phyloP scores from a whole-genome alignment of 2,888 invertebrate genomes.

The Pasiphila rectangulata region DNA sequence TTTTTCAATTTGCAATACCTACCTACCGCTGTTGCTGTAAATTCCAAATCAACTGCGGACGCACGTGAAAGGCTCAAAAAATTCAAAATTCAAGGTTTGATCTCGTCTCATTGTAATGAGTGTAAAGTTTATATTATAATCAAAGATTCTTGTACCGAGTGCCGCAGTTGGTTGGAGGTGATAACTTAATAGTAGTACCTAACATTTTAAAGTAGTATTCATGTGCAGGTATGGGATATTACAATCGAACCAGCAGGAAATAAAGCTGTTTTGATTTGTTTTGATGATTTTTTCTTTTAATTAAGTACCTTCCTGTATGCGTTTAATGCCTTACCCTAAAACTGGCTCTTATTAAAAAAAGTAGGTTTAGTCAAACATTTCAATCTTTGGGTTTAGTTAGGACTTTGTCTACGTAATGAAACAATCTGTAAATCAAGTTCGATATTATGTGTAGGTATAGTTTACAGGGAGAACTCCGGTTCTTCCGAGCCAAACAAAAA shows the following conservation, averaged over 20 bases:
- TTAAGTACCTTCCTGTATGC: too few relatives aligned
- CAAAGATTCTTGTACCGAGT: background rate
- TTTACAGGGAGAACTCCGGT: too few relatives aligned
- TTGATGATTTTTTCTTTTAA: slow-evolving; percentile 53
- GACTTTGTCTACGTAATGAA: too few relatives aligned
- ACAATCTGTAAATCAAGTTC: too few relatives aligned
- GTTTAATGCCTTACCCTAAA: too few relatives aligned
- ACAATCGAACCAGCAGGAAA: slow-evolving; percentile 71
- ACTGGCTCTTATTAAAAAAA: too few relatives aligned
- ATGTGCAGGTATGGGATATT: slow-evolving; percentile 65
- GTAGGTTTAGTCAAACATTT: too few relatives aligned
- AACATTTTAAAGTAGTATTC: slow-evolving; percentile 50
- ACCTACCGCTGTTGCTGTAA: slow-evolving; percentile 15
- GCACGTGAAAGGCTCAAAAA: too few relatives aligned
- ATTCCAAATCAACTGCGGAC: slow-evolving; percentile 33
- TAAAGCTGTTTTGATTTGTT: slow-evolving; percentile 79
- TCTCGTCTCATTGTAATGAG: background rate
- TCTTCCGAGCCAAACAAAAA: too few relatives aligned
- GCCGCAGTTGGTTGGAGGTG: slow-evolving; percentile 17
- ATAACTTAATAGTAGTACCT: slow-evolving; percentile 26
- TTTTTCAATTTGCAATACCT: slow-evolving; percentile 25
- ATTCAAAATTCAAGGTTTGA: background rate
- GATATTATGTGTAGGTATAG: too few relatives aligned
- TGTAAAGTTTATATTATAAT: too few relatives aligned
- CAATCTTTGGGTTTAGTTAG: too few relatives aligned